A percentile compares a stretch with the other conserved stretches of the same genome.
These are phyloP conservation scores for Actinopyga echinites DNA, from an alignment of 53 echinoderm and acorn worm species.

Conservation along the genomic window DNA sequence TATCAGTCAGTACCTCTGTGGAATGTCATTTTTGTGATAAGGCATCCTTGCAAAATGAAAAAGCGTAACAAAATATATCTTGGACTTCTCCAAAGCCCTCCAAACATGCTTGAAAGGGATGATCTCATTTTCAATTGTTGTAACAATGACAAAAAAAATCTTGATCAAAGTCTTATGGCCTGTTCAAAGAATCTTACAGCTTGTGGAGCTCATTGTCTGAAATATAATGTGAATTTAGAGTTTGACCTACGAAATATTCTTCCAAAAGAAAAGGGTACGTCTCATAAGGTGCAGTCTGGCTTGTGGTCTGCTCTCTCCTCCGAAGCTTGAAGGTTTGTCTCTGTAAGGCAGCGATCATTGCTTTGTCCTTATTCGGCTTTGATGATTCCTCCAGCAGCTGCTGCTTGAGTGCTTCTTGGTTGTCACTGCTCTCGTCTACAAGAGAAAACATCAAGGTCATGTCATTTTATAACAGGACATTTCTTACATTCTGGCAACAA, in stretches of 20 bases:
- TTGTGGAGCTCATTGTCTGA: no score
- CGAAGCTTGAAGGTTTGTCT: neutral
- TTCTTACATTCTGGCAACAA: neutral
- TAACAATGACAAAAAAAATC: no score
- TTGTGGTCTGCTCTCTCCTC: neutral
- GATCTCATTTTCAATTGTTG: no score
- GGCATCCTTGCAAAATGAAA: no score
- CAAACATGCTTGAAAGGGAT: no score
- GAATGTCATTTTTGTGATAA: no score
- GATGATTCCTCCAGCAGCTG: neutral
- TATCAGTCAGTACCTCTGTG: no score
- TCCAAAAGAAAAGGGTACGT: neutral
- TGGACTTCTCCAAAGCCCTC: no score
- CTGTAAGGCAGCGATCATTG: neutral
- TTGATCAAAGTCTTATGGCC: no score
- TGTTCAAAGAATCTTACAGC: no score
- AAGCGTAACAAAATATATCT: no score
- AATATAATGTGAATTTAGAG: neutral
- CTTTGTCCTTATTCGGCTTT: neutral
- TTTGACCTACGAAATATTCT: neutral
- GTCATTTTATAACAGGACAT: neutral
- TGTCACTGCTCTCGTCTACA: neutral
- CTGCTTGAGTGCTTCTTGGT: neutral
- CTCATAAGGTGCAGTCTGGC: neutral
- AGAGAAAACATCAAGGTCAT: neutral